Evolutionary conservation across 2,888 invertebrate genomes (phyloP), one percentile per base, ranked within the genome.

Genomic region (Drosophila barbarae): DNA sequence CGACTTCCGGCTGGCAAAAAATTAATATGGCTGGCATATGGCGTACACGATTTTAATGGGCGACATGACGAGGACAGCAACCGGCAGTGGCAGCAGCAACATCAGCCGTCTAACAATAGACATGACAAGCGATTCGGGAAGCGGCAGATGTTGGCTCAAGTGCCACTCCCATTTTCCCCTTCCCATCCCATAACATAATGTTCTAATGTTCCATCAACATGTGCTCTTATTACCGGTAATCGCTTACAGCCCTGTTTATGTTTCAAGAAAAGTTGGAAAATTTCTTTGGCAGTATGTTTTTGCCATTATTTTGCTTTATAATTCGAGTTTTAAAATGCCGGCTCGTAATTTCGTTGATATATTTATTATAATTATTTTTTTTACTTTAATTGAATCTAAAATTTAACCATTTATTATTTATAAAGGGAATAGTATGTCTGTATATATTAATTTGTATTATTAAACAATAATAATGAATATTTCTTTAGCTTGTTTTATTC

Each of bases 21-120:
- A 83, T 84, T 83, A 80, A 80, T 80, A 80, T 76, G 78, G 65
- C 61, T 53, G 61, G 70, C 84, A 77, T 77, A 77, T 72, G 81
- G 69, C 65, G 60, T 59, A 42, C 71, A 66, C 58, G 69, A 69
- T 71, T 74, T 77, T 58, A 52, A 82, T 78, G 79, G 71, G 36
- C 69, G 57, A 56, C 74, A 78, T 64, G 72, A 71, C 42, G 72
- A 71, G 55, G 26, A 39, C 46, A 46, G 18, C 44, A 52, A 44
- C 21, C 51, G 50, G 32, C 41, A 66, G 34, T 63, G 56, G 51
- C 42, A 13, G 46, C 47, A 30, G 21, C 46, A 41, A 34, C 50
- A 67, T 57, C 72, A 64, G 66, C 57, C 64, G 67, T 53, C 79
- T 76, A 71, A 74, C 77, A 78, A 82, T 79, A 69, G 79, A 77